Evolutionary conservation across 1,140 invertebrate genomes (phyloP), one percentile per base, ranked within the genome.

Genomic region (Ostrea denselamellosa): DNA sequence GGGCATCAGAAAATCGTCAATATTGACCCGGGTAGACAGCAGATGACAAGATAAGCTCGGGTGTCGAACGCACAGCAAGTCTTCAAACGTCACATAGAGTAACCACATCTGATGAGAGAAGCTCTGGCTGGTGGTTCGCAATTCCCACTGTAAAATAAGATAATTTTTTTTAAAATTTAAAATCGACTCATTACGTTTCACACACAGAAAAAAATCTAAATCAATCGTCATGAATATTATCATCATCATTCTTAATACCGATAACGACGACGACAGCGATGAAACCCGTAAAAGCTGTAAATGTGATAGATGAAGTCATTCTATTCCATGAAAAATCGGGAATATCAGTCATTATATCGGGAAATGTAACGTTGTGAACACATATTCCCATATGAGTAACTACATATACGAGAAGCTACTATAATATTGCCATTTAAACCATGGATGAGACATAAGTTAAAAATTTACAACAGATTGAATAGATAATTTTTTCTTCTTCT

Each of bases 41-140:
- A 90, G 44, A 85, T 85, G 68, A 62, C 25, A 51, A 54, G 87
- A 88, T 77, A 83, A 77, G 28, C 85, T 71, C 51, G 90, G 87
- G 54, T 89, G 71, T 14, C 86, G 85, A 77, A 89, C 17, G 83
- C 87, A 88, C 54, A 90, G 82, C 28, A 90, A 88, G 85, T 90
- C 90, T 83, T 90, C 90, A 90, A 90, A 90, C 4, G 90, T 90
- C 10, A 90, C 88, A 87, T 90, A 90, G 1, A 90, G 54, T 62
- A 90, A 84, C 90, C 90, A 90, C 90, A 90, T 90, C 90, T 90
- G 90, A 71, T 86, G 84, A n/a, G 89, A 88, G 88, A 90, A 85
- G 7, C 28, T 83, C 7, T 8, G 19, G 28, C 89, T 89, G n/a
- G 81, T 22, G 28, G 62, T 68, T 34, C 87, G 82, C 9, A 90